phyloP scores from a whole-genome alignment of 2,797 vertebrate species.

The Loris lydekkerianus region DNA sequence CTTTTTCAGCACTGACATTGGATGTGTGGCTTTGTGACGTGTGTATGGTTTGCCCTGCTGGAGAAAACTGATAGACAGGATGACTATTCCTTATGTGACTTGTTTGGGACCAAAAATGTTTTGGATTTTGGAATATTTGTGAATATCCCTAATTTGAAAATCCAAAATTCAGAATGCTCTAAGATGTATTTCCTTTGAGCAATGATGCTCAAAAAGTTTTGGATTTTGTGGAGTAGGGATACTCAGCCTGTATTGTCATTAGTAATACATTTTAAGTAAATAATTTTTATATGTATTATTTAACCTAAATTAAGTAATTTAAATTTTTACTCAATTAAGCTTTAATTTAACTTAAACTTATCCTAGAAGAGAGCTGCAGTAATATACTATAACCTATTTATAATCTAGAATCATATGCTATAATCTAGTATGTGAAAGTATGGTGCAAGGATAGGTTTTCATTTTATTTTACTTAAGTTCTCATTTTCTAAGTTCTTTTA shows the following conservation, averaged over 20 bases:
- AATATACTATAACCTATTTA: neutral
- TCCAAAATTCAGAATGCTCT: neutral
- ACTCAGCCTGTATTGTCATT: neutral
- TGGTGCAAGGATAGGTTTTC: too few relatives aligned
- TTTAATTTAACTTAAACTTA: neutral
- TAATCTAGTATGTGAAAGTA: too few relatives aligned
- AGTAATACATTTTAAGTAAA: neutral
- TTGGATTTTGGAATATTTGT: neutral
- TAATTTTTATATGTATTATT: neutral
- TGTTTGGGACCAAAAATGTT: neutral
- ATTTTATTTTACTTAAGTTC: neutral
- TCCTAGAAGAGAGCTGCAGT: neutral
- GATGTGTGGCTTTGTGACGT: neutral
- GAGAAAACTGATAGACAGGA: neutral
- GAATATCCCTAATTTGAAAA: neutral
- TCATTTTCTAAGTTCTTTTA: neutral
- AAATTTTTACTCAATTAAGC: neutral
- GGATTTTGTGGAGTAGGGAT: neutral
- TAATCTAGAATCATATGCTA: accelerated
- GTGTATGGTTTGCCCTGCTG: neutral
- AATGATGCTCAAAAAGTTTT: neutral
- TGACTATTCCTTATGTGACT: neutral
- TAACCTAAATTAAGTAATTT: neutral
- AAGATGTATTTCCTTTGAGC: neutral
- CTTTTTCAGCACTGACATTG: neutral